A percentile compares a stretch with the other conserved stretches of the same genome.
Conservation (phyloP, 1,140 invertebrate species). For the Zaprionus vittiger region DNA sequence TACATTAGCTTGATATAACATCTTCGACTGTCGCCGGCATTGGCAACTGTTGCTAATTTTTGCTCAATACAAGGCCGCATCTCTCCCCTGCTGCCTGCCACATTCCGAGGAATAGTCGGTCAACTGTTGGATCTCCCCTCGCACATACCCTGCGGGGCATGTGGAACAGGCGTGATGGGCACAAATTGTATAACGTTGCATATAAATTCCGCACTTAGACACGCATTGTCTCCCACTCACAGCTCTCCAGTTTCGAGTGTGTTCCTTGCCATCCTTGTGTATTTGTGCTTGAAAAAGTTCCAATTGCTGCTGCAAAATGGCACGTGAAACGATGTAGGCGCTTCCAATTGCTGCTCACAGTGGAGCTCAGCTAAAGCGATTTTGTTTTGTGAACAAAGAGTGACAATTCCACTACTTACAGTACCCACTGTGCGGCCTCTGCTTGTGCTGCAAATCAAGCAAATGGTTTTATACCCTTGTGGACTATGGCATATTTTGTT, state of each 20-base stretch:
- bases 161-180: neutral
- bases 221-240: constrained; percentile 53
- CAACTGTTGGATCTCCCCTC: constrained; percentile 44
- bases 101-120: constrained; percentile 26
- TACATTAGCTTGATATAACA: constrained; percentile 78
- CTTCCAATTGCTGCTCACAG: constrained; percentile 14
- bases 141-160: constrained; percentile 37
- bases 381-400: neutral
- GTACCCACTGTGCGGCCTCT: constrained; percentile 46
- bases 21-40: neutral
- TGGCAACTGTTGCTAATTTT: constrained; percentile 81
- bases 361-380: neutral
- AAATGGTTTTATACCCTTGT: constrained; percentile 16
- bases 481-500: no score
- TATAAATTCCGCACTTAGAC: constrained; percentile 82
- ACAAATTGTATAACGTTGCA: constrained; percentile 68
- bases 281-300: constrained; percentile 76
- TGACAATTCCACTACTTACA: neutral
- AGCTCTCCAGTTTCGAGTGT: constrained; percentile 48
- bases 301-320: constrained; percentile 78
- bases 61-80: constrained; percentile 61
- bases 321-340: constrained; percentile 73
- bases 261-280: constrained; percentile 53
- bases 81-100: neutral
- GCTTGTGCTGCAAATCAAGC: constrained; percentile 66